Evolutionary conservation across 2,797 vertebrate species (phyloP), one percentile per base, ranked within the genome.

Genomic region (Hippocampus kuda): DNA sequence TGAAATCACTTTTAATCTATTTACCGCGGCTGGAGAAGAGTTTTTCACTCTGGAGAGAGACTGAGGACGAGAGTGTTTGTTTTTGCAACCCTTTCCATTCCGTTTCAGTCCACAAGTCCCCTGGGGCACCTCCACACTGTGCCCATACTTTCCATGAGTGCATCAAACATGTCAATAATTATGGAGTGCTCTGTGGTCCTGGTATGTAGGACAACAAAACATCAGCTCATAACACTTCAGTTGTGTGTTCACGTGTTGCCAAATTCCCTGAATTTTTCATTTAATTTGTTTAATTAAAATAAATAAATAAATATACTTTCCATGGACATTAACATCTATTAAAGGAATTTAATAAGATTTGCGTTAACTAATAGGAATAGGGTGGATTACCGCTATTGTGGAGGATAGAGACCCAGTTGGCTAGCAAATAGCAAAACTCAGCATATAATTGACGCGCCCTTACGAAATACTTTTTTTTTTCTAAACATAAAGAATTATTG

Each of bases 91-190:
- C 89, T 91, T 93, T 91, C 92, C 87, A 93, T 97, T 95, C 93
- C 91, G 92, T 92, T 90, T 87, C 91, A 56, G 53, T 75, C 70
- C 82, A 63, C 82, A 70, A 85, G 4, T 20, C 59, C 59, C 90
- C 89, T 77, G 83, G 77, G 91, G 91, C 84, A 87, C 81, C 83
- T 88, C 87, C 78, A 89, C 79, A 90, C 79, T 84, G 91, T 88
- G 67, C 87, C 86, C 84, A 91, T 86, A 87, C 75, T 89, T 91
- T 91, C 83, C 87, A 91, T 83, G 83, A 84, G 80, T 88, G 82
- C 89, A 90, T 91, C 91, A 91, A 91, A 88, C 85, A 89, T 89
- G 91, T 92, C 94, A 90, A 91, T 94, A 93, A 73, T 85, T 88
- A 92, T 93, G 88, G 89, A 92, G 87, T 82, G 82, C 69, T 15